A percentile compares a stretch with the other conserved stretches of the same genome.
These are phyloP conservation scores for Melanerpes aurifrons DNA, from an alignment of 2,113 vertebrate genomes.

Conservation along the genomic window DNA sequence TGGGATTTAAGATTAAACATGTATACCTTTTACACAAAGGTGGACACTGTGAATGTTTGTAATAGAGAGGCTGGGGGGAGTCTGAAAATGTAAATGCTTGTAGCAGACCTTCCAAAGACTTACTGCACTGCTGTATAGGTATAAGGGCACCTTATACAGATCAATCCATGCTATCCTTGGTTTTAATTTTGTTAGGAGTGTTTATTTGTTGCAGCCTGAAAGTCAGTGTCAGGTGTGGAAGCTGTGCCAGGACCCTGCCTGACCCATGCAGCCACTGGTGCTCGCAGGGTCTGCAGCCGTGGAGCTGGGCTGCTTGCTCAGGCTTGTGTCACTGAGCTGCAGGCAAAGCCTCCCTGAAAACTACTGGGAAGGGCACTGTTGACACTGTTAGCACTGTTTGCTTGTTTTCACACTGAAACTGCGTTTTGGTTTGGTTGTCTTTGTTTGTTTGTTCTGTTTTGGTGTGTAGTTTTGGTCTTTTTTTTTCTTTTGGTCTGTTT, in stretches of 20 bases:
- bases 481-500: too few relatives aligned
- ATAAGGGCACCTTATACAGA: neutral
- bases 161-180: neutral
- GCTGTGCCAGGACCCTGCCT: too few relatives aligned
- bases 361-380: too few relatives aligned
- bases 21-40: neutral
- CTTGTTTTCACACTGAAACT: too few relatives aligned
- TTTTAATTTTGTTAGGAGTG: neutral
- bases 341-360: too few relatives aligned
- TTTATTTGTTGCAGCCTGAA: neutral
- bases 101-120: neutral
- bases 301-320: too few relatives aligned
- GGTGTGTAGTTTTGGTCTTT: too few relatives aligned
- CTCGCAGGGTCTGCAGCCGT: too few relatives aligned
- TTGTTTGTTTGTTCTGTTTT: too few relatives aligned
- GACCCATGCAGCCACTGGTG: neutral
- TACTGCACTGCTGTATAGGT: neutral
- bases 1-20: neutral
- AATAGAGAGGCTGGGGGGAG: neutral
- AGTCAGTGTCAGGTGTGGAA: neutral
- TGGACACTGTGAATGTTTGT: neutral
- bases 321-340: too few relatives aligned
- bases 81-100: neutral
- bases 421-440: too few relatives aligned
- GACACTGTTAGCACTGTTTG: too few relatives aligned